phyloP scores from a whole-genome alignment of 2,113 vertebrate species.

The Stictonetta naevosa region DNA sequence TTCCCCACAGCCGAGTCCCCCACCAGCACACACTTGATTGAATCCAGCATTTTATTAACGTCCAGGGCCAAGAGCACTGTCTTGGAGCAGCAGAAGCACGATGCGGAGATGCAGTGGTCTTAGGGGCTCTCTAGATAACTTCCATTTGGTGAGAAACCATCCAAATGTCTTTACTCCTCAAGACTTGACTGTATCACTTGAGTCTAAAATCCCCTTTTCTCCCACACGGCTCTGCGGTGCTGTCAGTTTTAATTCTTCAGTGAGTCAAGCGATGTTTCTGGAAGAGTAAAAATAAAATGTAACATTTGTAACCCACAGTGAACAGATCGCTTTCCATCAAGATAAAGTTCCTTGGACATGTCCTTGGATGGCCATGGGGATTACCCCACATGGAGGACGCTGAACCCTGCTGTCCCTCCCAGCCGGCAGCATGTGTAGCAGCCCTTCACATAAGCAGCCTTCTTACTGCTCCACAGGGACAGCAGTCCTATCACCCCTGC shows the following conservation, averaged over 20 bases:
- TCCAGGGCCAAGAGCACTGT: background rate
- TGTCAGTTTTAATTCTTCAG: background rate
- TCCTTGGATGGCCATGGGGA: background rate
- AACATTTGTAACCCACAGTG: background rate
- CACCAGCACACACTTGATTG: constrained; percentile 94
- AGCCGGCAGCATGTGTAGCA: background rate
- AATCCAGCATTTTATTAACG: constrained; percentile 75
- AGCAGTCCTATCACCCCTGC: background rate
- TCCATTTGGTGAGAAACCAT: constrained; percentile 48
- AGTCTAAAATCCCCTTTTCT: constrained; percentile 26
- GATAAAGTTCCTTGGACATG: background rate
- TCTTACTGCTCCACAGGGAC: background rate
- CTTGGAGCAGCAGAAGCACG: background rate
- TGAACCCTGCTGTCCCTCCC: background rate
- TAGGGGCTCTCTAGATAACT: background rate
- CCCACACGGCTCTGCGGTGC: background rate
- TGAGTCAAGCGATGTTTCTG: constrained; percentile 26
- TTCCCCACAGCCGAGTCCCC: constrained; percentile 95
- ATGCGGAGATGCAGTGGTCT: background rate
- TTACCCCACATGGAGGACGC: background rate
- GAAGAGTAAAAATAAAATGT: constrained; percentile 49
- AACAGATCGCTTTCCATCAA: background rate
- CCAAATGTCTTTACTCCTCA: background rate
- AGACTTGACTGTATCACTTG: background rate
- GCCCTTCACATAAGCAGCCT: background rate